A percentile compares a stretch with the other conserved stretches of the same genome.
phyloP scores from a whole-genome alignment of 2,113 vertebrate species.

The Bubo blakistoni region DNA sequence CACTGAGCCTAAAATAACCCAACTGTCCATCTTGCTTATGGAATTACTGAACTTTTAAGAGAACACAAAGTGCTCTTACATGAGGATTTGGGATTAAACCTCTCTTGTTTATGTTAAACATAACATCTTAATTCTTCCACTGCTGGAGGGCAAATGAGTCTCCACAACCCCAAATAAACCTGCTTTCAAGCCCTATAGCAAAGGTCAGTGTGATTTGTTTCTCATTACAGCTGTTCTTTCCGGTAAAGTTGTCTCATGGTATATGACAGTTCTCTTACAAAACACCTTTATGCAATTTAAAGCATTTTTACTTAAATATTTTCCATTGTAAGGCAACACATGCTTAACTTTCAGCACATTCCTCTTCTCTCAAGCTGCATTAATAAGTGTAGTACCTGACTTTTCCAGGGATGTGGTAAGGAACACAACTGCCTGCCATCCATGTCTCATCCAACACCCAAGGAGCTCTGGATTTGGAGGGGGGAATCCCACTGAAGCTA shows the following conservation, averaged over 20 bases:
- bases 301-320: not conserved
- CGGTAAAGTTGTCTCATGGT: slow-evolving; percentile 30
- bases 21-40: slow-evolving; percentile 60
- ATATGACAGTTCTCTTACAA: slow-evolving; percentile 36
- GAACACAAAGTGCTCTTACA: slow-evolving; percentile 57
- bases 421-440: not conserved
- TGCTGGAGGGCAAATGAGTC: slow-evolving; percentile 51
- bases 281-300: not conserved
- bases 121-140: slow-evolving; percentile 50
- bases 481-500: not conserved
- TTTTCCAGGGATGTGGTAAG: not conserved
- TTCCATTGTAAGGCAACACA: not conserved
- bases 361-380: not conserved
- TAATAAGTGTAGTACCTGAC: not conserved
- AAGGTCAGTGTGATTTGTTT: slow-evolving; percentile 38
- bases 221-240: slow-evolving; percentile 33
- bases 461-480: not conserved
- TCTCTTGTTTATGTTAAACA: slow-evolving; percentile 58
- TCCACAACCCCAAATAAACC: not conserved
- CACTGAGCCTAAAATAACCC: slow-evolving; percentile 30
- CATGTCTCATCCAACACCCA: not conserved
- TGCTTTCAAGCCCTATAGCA: slow-evolving; percentile 9
- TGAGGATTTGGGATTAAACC: slow-evolving; percentile 58
- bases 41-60: slow-evolving; percentile 58
- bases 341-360: not conserved